Evolutionary conservation across 2,797 vertebrate species (phyloP), one percentile per base, ranked within the genome.

Genomic region (Sciaenops ocellatus): DNA sequence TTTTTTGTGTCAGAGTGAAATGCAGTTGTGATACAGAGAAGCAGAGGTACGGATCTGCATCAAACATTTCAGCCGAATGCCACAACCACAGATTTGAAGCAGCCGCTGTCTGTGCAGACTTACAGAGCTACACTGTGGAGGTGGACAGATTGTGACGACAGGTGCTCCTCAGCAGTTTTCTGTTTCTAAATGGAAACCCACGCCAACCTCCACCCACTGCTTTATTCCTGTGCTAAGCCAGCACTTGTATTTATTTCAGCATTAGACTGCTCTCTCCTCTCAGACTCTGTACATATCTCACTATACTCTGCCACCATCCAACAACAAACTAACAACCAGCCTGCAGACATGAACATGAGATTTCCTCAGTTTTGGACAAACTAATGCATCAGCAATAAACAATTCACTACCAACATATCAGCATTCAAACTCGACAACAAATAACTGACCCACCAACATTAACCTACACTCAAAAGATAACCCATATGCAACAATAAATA

Each of bases 121-220:
- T 16, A 13, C 61, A 59, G 66, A 79, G 86, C 73, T 60, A 3
- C 82, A 65, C 26, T 69, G 87, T 76, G 85, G 89, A 90, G 82
- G 88, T 83, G 92, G 93, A 83, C 91, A 94, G 85, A 90, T 87
- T 95, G 86, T 83, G 90, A 86, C 86, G 91, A 93, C 89, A 94
- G 93, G 90, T 95, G 91, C 85, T 85, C 83, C 83, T 93, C 89
- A 59, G 87, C 90, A 90, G 89, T 85, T 85, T 83, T 81, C 85
- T 84, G 62, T 74, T 85, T 91, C 85, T 83, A 88, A 83, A 81
- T 80, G 77, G 79, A 90, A 92, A 90, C 88, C 88, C 84, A 78
- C 5, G 18, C 81, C 90, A 88, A 84, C 68, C 85, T 48, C n/a
- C 41, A 90, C 81, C 83, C 65, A 86, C 67, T 9, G 65, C 86